Evolutionary conservation across 2,113 vertebrate genomes (phyloP).

Genomic region (Centropus unirufus): DNA sequence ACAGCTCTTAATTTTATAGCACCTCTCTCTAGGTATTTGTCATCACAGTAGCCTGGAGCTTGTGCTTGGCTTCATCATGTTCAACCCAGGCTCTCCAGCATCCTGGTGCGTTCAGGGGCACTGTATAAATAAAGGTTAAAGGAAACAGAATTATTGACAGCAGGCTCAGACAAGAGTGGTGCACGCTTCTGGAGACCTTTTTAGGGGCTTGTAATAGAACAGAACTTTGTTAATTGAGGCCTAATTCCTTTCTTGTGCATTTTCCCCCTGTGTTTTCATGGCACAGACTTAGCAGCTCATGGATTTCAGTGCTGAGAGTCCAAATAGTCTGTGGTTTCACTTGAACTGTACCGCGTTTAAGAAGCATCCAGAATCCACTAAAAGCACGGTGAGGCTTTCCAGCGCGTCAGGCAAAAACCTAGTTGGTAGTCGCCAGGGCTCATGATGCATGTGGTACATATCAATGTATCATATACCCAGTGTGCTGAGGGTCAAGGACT

Average conservation of each 20-base stretch:
- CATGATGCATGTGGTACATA: no score
- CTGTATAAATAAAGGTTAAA: not conserved
- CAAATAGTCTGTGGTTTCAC: not conserved
- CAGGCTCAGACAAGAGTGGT: not conserved
- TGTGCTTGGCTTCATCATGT: not conserved
- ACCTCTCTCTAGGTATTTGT: not conserved
- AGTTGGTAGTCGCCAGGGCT: not conserved
- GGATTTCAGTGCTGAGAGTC: not conserved
- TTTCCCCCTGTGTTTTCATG: not conserved
- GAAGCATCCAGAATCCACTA: not conserved
- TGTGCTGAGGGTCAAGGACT: fast-evolving
- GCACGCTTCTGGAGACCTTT: not conserved
- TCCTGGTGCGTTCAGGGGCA: not conserved
- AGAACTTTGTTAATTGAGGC: not conserved
- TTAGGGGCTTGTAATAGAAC: not conserved
- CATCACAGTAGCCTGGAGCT: not conserved
- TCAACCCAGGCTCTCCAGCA: not conserved
- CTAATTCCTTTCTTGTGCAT: not conserved
- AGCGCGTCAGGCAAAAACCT: not conserved
- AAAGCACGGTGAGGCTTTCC: not conserved
- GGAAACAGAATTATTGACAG: not conserved
- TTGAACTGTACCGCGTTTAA: not conserved
- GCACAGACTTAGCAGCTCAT: not conserved
- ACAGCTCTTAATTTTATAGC: conserved; percentile 9
- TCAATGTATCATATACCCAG: not conserved